These are phyloP conservation scores for Neuroscelio doddi DNA, from an alignment of 2,888 invertebrate genomes.

Conservation along the genomic window DNA sequence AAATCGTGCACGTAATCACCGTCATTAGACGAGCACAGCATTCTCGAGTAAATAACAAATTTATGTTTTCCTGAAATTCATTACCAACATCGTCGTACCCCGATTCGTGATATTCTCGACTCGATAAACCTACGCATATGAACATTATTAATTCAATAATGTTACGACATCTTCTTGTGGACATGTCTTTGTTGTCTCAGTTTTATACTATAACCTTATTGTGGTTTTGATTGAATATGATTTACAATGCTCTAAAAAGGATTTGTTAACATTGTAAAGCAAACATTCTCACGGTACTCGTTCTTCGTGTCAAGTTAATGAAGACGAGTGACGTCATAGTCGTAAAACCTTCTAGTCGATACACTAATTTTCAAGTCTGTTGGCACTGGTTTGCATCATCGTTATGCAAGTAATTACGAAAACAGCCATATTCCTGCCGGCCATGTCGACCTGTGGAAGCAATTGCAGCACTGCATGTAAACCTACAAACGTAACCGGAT, in stretches of 20 bases:
- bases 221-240: neutral
- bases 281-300: neutral
- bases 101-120: slow-evolving; percentile 21
- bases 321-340: neutral
- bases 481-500: slow-evolving; percentile 41
- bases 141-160: slow-evolving; percentile 37
- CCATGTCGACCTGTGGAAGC: slow-evolving; percentile 31
- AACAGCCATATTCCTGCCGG: no score
- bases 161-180: slow-evolving; percentile 4
- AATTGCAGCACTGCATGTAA: slow-evolving; percentile 32
- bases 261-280: neutral
- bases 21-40: slow-evolving; percentile 51
- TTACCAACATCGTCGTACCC: slow-evolving; percentile 30
- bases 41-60: slow-evolving; percentile 55
- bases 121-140: slow-evolving; percentile 27
- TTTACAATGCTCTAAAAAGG: no score
- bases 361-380: slow-evolving; percentile 17
- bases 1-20: slow-evolving; percentile 55
- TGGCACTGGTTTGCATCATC: slow-evolving; percentile 20
- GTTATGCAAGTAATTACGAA: slow-evolving; percentile 28
- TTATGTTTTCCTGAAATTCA: slow-evolving; percentile 55
- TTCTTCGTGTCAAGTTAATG: neutral
- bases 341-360: neutral
- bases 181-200: no score
- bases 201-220: no score